These are phyloP conservation scores for Urosaurus nigricauda DNA, from an alignment of 2,797 vertebrate species.

Conservation along the genomic window DNA sequence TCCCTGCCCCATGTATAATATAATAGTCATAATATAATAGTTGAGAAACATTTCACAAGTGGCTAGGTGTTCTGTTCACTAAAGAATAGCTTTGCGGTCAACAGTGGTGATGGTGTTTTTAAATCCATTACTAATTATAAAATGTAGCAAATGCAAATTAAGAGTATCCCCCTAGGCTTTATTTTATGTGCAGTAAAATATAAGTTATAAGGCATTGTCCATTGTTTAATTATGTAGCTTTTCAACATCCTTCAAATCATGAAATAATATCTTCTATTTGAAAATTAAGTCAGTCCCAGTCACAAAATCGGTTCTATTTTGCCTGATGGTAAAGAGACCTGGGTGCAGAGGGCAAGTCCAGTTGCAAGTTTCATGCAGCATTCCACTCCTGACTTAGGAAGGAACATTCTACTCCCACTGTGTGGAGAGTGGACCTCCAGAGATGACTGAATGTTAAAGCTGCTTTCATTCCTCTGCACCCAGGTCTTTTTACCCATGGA, in stretches of 20 bases:
- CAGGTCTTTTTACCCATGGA: too few species aligned
- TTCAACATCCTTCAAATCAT: constrained; percentile 30
- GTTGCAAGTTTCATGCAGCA: background rate
- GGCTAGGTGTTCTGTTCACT: background rate
- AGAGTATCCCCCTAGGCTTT: constrained; percentile 32
- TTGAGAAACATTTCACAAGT: constrained; percentile 17
- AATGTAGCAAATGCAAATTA: constrained; percentile 31
- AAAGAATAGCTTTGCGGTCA: constrained; percentile 32
- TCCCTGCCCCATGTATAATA: constrained; percentile 18
- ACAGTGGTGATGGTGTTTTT: constrained; percentile 40
- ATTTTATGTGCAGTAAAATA: constrained; percentile 43
- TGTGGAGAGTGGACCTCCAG: background rate
- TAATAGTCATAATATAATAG: background rate
- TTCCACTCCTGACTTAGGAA: background rate
- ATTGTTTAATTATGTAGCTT: constrained; percentile 41
- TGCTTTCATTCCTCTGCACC: background rate
- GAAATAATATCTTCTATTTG: constrained; percentile 43
- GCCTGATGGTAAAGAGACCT: background rate
- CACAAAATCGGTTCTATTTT: background rate
- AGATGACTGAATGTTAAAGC: background rate
- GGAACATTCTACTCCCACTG: background rate
- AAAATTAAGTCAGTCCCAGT: constrained; percentile 38
- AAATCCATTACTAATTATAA: constrained; percentile 45
- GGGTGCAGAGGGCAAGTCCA: background rate
- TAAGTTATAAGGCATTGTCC: constrained; percentile 18